These are phyloP conservation scores for Calosoma granatense DNA, from an alignment of 1,140 invertebrate species.

Conservation along the genomic window DNA sequence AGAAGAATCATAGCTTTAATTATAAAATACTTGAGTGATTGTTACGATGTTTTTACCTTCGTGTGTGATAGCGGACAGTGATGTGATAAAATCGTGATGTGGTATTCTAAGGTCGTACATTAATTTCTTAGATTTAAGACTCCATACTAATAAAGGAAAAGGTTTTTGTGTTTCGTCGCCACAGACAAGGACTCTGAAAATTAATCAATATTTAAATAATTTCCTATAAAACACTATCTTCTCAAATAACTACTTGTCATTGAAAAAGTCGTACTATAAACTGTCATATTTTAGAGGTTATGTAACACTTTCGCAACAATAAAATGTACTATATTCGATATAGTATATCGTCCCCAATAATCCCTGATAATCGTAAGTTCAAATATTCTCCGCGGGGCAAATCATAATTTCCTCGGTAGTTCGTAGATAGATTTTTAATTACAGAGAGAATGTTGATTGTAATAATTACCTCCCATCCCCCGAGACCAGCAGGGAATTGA, in stretches of 20 bases:
- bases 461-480: conserved; percentile 63
- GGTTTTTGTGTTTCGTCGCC: conserved; percentile 87
- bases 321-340: too few relatives aligned
- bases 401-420: too few relatives aligned
- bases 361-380: too few relatives aligned
- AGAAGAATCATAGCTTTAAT: conserved; percentile 6
- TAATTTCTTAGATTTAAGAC: conserved; percentile 69
- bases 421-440: too few relatives aligned
- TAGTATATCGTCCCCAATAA: too few relatives aligned
- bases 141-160: conserved; percentile 81
- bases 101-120: conserved; percentile 79
- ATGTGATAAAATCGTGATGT: conserved; percentile 80
- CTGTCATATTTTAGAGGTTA: too few relatives aligned
- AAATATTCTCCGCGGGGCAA: too few relatives aligned
- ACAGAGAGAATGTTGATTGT: too few relatives aligned
- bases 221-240: too few relatives aligned
- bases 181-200: conserved; percentile 65
- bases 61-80: conserved; percentile 72
- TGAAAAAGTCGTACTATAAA: too few relatives aligned
- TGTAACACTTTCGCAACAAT: too few relatives aligned
- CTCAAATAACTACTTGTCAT: too few relatives aligned
- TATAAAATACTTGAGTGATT: neutral
- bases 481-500: conserved; percentile 77
- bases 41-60: conserved; percentile 44
- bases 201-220: conserved; percentile 3